Conservation (phyloP, 2,113 vertebrate genomes). For the Ochotona princeps region DNA sequence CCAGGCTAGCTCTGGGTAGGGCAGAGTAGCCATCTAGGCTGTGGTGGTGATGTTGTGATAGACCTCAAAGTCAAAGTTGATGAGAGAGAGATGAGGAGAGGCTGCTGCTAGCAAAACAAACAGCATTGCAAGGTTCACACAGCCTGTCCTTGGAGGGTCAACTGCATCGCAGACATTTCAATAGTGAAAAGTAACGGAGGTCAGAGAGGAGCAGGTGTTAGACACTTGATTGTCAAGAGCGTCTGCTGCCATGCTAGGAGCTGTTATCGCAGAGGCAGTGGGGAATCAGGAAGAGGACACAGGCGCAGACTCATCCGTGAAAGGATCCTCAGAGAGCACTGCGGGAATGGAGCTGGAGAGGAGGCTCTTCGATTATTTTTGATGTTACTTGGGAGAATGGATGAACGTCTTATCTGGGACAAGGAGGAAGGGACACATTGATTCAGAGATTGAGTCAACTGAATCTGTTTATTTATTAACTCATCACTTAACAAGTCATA, state of each 20-base stretch:
- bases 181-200: background rate
- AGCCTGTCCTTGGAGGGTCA: background rate
- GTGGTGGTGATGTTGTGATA: background rate
- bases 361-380: background rate
- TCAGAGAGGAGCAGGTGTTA: background rate
- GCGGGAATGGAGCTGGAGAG: background rate
- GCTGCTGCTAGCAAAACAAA: background rate
- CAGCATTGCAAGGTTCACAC: background rate
- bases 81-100: background rate
- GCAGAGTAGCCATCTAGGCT: background rate
- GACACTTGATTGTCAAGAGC: constrained; percentile 24
- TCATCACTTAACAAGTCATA: background rate
- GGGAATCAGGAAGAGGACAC: background rate
- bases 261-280: background rate
- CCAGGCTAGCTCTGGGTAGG: background rate
- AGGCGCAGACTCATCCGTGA: constrained; percentile 33
- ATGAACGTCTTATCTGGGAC: background rate
- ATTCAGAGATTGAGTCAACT: background rate
- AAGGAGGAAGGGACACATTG: background rate
- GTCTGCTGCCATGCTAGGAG: background rate
- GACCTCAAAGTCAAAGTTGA: background rate
- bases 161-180: background rate
- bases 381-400: background rate
- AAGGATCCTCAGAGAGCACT: background rate
- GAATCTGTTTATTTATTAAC: background rate